Base-by-base conservation (phyloP, 2,888 invertebrate species). In the Drosophila kanekoi region DNA sequence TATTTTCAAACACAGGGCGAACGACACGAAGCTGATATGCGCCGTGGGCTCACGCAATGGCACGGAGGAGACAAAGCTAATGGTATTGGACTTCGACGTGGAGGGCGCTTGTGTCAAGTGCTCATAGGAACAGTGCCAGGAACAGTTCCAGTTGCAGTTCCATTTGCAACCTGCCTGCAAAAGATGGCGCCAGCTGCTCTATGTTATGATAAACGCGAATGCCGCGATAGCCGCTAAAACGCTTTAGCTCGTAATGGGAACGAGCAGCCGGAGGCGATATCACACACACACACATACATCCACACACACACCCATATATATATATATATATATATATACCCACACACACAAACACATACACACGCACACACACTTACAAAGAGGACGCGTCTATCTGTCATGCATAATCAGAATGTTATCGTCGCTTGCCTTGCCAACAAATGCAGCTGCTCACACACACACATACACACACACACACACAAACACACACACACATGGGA, bases 41-140 rank as follows among this genome's bases (percentile, higher is more conserved):
- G 99, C 99, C 4, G 99, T 99, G 16, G 99, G 99, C 63, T 99
- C 98, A 77, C 95, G 99, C 38, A 99, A 99, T 91, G 99, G 99
- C 61, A 99, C 99, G 6, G 99, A 99, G 93, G 99, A 99, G 93
- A 99, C 99, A 9, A 99, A 99, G 93, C 95, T 99, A 35, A 95
- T 99, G 88, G 98, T 99, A 38, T 94, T 99, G 78, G 98, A 99
- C 93, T 99, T 99, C 93, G 98, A 99, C 93, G 96, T 97, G 53
- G 96, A 97, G 80, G 94, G 94, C 38, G 94, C 94, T 38, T 95
- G 95, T 90, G 93, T 93, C 76, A 94, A 94, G 91, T 94, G 95
- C 77, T 93, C 93, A 91, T 93, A 92, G 91, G 80, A 88, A 74
- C 72, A 68, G 78, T 73, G 37, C 38, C 57, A 57, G 60, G 32